Percentiles rank a stretch among this genome's conserved stretches.
Evolutionary conservation across 2,113 vertebrate genomes (phyloP).

Genomic region (Sapayoa aenigma): DNA sequence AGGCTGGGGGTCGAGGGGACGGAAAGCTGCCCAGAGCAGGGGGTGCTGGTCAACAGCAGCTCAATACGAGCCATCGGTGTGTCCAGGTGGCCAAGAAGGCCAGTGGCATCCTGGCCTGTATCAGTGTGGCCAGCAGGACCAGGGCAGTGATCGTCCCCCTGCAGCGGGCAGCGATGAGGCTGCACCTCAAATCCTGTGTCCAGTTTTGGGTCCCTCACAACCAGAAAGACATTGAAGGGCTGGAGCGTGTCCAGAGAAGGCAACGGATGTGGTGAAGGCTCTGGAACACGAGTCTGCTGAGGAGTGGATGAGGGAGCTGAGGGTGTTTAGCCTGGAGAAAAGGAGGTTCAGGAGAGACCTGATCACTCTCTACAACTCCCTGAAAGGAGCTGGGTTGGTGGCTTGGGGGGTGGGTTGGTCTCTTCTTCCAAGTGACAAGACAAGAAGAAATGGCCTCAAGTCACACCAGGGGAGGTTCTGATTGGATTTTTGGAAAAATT

Average conservation of each 20-base stretch:
- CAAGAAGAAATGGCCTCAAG: not conserved
- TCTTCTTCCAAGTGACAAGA: not conserved
- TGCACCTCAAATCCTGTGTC: rapidly evolving
- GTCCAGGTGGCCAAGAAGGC: not conserved
- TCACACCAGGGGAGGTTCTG: not conserved
- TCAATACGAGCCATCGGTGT: not conserved
- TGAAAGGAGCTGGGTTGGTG: too few species aligned
- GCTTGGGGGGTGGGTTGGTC: rapidly evolving
- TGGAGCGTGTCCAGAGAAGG: rapidly evolving
- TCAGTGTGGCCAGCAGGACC: not conserved
- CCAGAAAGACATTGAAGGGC: not conserved
- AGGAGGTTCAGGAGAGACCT: not conserved
- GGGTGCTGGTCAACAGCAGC: not conserved
- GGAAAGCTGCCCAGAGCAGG: not conserved
- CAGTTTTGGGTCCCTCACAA: rapidly evolving
- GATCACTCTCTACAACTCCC: rapidly evolving
- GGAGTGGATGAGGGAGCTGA: not conserved
- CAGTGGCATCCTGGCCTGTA: not conserved
- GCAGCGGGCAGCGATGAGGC: not conserved
- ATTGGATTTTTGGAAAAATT: rapidly evolving
- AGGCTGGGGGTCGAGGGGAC: not conserved
- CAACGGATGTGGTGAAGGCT: not conserved
- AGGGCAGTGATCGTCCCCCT: rapidly evolving
- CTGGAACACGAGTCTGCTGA: not conserved
- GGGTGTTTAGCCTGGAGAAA: not conserved